phyloP scores from a whole-genome alignment of 2,888 invertebrate species.

The Cetonia aurata region DNA sequence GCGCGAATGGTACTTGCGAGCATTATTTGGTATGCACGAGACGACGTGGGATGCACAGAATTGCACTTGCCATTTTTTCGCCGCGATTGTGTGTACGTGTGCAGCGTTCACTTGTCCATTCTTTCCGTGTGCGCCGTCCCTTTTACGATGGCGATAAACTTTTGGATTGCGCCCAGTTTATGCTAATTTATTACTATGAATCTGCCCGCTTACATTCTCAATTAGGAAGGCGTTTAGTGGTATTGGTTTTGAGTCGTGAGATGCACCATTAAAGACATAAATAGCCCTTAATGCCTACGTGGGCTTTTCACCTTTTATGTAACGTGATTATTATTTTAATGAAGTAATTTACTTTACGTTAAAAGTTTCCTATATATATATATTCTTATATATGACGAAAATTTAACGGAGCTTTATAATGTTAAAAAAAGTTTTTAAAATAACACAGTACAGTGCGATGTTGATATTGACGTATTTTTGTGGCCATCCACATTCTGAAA shows the following conservation, averaged over 20 bases:
- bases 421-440: no score
- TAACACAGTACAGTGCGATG: no score
- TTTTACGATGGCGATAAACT: conserved; percentile 26
- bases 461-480: no score
- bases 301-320: no score
- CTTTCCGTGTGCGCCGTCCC: conserved; percentile 10
- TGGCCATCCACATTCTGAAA: no score
- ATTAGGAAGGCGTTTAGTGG: conserved; percentile 43
- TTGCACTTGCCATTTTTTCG: conserved; percentile 44
- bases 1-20: conserved; percentile 52
- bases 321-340: no score
- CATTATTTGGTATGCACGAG: conserved; percentile 52
- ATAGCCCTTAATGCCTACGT: neutral
- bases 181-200: conserved; percentile 44
- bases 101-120: conserved; percentile 5
- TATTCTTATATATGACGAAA: no score
- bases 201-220: conserved; percentile 44
- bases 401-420: no score
- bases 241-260: conserved; percentile 10
- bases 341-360: no score
- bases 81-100: conserved; percentile 23
- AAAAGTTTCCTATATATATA: no score
- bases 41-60: conserved; percentile 45
- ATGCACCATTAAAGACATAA: neutral
- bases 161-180: conserved; percentile 34